Evolutionary conservation across 2,888 invertebrate species (phyloP).

Genomic region (Fabriciana adippe): DNA sequence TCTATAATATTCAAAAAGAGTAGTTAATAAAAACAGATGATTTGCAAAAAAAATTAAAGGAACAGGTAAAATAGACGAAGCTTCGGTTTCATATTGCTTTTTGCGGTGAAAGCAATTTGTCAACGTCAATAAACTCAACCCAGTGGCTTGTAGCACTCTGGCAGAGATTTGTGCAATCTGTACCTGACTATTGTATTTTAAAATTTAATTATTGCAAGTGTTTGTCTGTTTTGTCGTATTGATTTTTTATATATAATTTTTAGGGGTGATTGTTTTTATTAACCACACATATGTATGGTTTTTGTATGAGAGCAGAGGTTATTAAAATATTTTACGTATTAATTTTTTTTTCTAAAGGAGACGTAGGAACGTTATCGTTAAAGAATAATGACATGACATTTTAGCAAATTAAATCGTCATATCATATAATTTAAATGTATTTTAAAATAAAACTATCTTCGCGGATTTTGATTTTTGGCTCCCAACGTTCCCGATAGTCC

Average conservation of each 20-base stretch:
- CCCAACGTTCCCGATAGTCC: too few species aligned
- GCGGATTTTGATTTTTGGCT: too few species aligned
- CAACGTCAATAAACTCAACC: constrained; percentile 39
- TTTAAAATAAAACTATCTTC: too few species aligned
- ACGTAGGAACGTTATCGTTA: too few species aligned
- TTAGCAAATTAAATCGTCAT: too few species aligned
- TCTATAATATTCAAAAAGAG: not conserved
- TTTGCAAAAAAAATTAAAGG: constrained; percentile 32
- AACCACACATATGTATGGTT: too few species aligned
- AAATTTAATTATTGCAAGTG: constrained; percentile 13
- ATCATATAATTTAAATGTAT: too few species aligned
- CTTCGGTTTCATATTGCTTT: constrained; percentile 36
- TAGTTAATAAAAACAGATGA: constrained; percentile 36
- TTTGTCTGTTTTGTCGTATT: not conserved
- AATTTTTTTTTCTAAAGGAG: too few species aligned
- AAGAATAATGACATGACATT: too few species aligned
- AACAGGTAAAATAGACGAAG: constrained; percentile 34
- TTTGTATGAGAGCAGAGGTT: too few species aligned
- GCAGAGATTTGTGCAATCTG: constrained; percentile 34
- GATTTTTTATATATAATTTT: not conserved
- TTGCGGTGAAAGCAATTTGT: constrained; percentile 37
- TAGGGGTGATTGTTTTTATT: not conserved
- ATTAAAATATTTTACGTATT: too few species aligned
- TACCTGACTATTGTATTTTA: constrained; percentile 26
- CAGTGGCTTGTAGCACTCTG: constrained; percentile 27